These are phyloP conservation scores for Pangasianodon hypophthalmus DNA, from an alignment of 2,113 vertebrate genomes.

Conservation along the genomic window DNA sequence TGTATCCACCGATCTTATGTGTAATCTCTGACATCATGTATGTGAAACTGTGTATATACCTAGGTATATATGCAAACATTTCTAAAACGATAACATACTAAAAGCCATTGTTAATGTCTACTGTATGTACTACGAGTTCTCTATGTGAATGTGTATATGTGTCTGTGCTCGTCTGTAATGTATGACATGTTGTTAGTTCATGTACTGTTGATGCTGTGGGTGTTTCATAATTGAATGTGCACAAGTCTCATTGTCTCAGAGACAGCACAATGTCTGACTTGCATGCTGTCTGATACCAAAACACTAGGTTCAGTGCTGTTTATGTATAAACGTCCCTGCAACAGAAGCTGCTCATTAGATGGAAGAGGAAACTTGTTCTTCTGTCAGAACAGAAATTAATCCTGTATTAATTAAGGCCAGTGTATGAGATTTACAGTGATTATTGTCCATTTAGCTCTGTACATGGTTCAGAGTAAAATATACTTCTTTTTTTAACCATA, in stretches of 20 bases:
- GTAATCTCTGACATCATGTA: constrained; percentile 56
- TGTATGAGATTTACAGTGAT: neutral
- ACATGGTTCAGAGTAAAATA: neutral
- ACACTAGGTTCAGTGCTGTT: constrained; percentile 56
- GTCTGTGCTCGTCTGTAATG: constrained; percentile 63
- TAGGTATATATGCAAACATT: constrained; percentile 53
- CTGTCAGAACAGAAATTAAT: constrained; percentile 10
- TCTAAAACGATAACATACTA: constrained; percentile 47
- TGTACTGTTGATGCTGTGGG: constrained; percentile 62
- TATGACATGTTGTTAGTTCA: constrained; percentile 60
- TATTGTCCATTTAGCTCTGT: neutral
- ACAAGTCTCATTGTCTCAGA: constrained; percentile 50
- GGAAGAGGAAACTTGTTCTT: neutral
- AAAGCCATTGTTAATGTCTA: constrained; percentile 66
- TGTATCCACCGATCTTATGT: constrained; percentile 54
- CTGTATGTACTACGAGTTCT: constrained; percentile 54
- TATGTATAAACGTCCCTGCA: constrained; percentile 63
- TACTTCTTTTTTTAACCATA: neutral
- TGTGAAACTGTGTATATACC: constrained; percentile 59
- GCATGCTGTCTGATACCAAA: constrained; percentile 66
- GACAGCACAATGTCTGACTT: constrained; percentile 42
- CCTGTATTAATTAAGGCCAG: constrained; percentile 14
- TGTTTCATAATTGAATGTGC: constrained; percentile 65
- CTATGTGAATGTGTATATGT: constrained; percentile 50
- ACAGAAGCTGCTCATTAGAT: constrained; percentile 65